Conservation (phyloP, 2,888 invertebrate species). For the Campoplex capitator region DNA sequence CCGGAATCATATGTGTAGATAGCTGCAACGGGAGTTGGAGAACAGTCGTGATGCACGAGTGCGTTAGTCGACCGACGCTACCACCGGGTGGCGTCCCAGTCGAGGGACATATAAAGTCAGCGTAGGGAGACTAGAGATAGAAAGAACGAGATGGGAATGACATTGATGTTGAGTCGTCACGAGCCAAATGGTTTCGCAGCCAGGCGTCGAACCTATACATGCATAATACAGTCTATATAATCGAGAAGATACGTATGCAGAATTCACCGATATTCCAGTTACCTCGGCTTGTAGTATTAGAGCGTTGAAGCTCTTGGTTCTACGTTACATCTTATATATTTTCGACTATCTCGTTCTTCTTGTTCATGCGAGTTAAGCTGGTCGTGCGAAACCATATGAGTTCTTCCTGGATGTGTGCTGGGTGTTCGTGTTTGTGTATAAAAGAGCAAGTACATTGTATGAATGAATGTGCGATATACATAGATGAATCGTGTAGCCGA, state of each 20-base stretch:
- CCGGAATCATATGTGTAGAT: slow-evolving; percentile 22
- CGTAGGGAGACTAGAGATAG: not conserved
- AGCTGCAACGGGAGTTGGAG: not conserved
- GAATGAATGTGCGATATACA: slow-evolving; percentile 15
- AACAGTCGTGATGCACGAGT: slow-evolving; percentile 16
- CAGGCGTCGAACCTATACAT: slow-evolving; percentile 42
- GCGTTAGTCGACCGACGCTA: slow-evolving; percentile 34
- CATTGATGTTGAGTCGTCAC: slow-evolving; percentile 54
- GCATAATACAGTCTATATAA: slow-evolving; percentile 22
- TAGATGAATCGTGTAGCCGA: slow-evolving; percentile 16
- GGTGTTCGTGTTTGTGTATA: not conserved
- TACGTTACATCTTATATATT: not conserved
- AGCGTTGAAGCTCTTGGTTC: slow-evolving; percentile 3
- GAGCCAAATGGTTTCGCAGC: slow-evolving; percentile 42
- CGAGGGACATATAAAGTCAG: slow-evolving; percentile 10
- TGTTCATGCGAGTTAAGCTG: slow-evolving; percentile 25
- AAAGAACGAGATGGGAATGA: slow-evolving; percentile 41
- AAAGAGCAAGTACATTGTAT: not conserved
- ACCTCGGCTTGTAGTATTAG: slow-evolving; percentile 28
- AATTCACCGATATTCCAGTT: slow-evolving; percentile 38
- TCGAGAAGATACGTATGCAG: not conserved
- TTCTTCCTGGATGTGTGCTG: not conserved
- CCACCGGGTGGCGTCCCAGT: slow-evolving; percentile 37
- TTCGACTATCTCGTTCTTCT: slow-evolving; percentile 15
- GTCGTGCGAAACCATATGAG: slow-evolving; percentile 8